Evolutionary conservation across 2,888 invertebrate genomes (phyloP).

Genomic region (Penaeus monodon): DNA sequence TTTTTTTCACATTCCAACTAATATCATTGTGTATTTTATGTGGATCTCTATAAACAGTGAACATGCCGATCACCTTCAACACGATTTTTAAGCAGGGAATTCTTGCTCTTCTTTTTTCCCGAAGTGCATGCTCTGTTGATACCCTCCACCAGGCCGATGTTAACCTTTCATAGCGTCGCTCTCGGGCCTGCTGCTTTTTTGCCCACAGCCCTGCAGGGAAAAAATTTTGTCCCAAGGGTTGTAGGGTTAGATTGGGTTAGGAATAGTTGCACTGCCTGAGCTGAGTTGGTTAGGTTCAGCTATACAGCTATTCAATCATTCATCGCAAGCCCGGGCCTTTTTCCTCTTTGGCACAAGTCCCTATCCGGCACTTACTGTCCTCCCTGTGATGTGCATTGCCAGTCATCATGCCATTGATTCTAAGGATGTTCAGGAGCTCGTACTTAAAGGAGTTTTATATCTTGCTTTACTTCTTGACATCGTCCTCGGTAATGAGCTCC

Average conservation of each 20-base stretch:
- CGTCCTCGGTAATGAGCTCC: slow-evolving; percentile 94
- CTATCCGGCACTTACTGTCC: slow-evolving; percentile 25
- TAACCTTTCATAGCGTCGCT: slow-evolving; percentile 65
- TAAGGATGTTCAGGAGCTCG: slow-evolving; percentile 91
- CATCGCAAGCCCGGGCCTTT: no score
- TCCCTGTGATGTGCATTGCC: slow-evolving; percentile 57
- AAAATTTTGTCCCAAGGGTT: background rate
- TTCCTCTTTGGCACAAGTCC: no score
- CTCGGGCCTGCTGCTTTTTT: slow-evolving; percentile 63
- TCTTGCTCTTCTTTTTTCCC: no score
- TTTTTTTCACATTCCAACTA: no score
- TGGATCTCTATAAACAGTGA: no score
- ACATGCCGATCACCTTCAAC: no score
- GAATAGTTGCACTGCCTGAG: no score
- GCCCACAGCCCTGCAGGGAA: slow-evolving; percentile 43
- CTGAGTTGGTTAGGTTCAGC: no score
- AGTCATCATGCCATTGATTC: slow-evolving; percentile 88
- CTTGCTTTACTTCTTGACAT: slow-evolving; percentile 98
- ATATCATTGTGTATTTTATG: no score
- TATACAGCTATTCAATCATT: no score
- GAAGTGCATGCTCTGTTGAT: slow-evolving; percentile 18
- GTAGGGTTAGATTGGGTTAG: no score
- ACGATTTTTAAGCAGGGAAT: no score
- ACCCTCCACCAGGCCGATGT: slow-evolving; percentile 64
- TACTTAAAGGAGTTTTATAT: slow-evolving; percentile 94